phyloP scores from a whole-genome alignment of 2,797 vertebrate genomes.

The Sebastes reedi region DNA sequence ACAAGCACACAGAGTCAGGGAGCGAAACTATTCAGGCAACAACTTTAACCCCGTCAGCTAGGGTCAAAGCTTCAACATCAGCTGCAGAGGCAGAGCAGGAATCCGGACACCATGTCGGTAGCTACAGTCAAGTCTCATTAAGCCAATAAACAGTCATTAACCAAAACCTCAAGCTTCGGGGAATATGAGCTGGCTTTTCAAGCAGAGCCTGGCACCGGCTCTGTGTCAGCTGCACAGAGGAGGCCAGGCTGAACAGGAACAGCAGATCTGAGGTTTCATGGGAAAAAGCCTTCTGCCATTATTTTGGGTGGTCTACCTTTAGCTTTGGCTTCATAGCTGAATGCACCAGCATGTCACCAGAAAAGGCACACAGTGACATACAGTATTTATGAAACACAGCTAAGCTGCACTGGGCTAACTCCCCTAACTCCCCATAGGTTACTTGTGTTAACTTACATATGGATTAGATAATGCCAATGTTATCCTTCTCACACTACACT shows the following conservation, averaged over 20 bases:
- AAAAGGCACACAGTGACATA: constrained; percentile 4
- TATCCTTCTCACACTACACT: not conserved
- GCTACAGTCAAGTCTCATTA: constrained; percentile 48
- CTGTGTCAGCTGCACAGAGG: constrained; percentile 42
- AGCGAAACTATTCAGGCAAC: not conserved
- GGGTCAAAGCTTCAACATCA: constrained; percentile 17
- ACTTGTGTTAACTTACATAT: not conserved
- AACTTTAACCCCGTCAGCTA: not conserved
- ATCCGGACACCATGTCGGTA: constrained; percentile 21
- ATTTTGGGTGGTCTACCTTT: constrained; percentile 40
- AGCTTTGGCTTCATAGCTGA: constrained; percentile 26
- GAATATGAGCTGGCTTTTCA: constrained; percentile 46
- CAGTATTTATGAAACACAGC: constrained; percentile 3
- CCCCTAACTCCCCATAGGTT: not conserved
- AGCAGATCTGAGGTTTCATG: constrained; percentile 46
- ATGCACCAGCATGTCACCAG: constrained; percentile 27
- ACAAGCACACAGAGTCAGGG: not conserved
- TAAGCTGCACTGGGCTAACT: not conserved
- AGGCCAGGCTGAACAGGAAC: constrained; percentile 39
- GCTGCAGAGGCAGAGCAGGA: constrained; percentile 22
- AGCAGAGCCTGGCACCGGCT: constrained; percentile 10
- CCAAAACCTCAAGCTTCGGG: constrained; percentile 46
- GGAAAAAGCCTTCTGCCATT: constrained; percentile 24
- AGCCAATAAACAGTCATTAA: constrained; percentile 62
- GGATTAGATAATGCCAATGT: not conserved